Percentiles rank a stretch among this genome's conserved stretches.
Evolutionary conservation across 2,797 vertebrate species (phyloP).

Genomic region (Alfaro cultratus): DNA sequence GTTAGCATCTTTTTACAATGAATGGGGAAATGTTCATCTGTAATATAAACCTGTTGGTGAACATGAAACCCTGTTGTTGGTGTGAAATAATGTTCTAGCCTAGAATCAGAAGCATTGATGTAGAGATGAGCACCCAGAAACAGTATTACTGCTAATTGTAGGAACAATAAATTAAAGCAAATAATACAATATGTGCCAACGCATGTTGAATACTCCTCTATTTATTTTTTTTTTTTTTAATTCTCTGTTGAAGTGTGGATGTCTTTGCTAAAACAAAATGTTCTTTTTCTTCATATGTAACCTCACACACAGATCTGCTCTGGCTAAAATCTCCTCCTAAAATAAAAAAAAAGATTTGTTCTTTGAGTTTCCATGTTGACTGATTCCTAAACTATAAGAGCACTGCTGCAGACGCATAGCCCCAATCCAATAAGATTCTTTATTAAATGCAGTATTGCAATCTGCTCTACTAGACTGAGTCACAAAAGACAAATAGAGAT

Average conservation of each 20-base stretch:
- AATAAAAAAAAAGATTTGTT: background rate
- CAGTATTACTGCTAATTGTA: background rate
- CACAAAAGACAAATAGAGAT: conserved; percentile 4
- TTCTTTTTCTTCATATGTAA: background rate
- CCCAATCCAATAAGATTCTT: conserved; percentile 29
- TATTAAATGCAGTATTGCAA: conserved; percentile 30
- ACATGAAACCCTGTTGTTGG: background rate
- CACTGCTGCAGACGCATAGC: conserved; percentile 5
- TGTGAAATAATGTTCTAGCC: background rate
- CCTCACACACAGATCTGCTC: background rate
- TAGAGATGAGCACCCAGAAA: background rate
- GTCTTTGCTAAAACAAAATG: background rate
- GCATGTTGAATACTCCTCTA: background rate
- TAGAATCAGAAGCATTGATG: background rate
- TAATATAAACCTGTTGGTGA: background rate
- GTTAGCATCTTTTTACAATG: background rate
- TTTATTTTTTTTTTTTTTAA: no score
- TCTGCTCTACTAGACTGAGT: background rate
- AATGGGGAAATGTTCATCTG: background rate
- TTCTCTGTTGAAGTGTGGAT: background rate
- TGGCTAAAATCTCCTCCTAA: background rate
- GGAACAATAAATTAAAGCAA: background rate
- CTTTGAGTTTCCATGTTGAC: conserved; percentile 6
- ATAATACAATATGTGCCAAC: background rate
- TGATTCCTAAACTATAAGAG: conserved; percentile 11